Evolutionary conservation across 2,113 vertebrate genomes (phyloP).

Genomic region (Megaleporinus macrocephalus): DNA sequence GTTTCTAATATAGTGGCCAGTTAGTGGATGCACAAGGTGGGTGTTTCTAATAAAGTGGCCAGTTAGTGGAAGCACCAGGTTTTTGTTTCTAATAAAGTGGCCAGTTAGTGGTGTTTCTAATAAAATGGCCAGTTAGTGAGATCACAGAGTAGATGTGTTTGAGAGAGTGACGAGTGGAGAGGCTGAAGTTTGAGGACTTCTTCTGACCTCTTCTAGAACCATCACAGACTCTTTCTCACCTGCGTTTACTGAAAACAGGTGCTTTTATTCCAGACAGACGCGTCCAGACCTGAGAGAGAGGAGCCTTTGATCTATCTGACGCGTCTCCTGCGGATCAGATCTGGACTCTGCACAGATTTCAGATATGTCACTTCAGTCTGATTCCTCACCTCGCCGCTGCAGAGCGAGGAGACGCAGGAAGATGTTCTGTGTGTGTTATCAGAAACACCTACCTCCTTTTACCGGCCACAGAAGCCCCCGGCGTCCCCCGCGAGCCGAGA

Average conservation of each 20-base stretch:
- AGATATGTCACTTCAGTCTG: slow-evolving; percentile 38
- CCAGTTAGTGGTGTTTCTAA: too few species aligned
- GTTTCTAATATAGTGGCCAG: too few species aligned
- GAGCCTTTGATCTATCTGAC: slow-evolving; percentile 23
- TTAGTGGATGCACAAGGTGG: too few species aligned
- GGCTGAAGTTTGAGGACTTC: not conserved
- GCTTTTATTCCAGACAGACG: slow-evolving; percentile 36
- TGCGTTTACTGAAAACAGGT: slow-evolving; percentile 47
- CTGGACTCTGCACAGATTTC: slow-evolving; percentile 24
- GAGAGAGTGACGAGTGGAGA: not conserved
- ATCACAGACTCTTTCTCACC: slow-evolving; percentile 39
- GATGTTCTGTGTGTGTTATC: not conserved
- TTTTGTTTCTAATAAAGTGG: too few species aligned
- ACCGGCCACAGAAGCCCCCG: not conserved
- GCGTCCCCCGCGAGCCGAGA: not conserved
- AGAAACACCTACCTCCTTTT: too few species aligned
- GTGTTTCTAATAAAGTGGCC: too few species aligned
- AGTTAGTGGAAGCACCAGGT: too few species aligned
- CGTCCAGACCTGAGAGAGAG: slow-evolving; percentile 25
- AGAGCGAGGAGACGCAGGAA: not conserved
- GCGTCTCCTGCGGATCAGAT: slow-evolving; percentile 30
- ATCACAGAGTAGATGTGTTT: too few species aligned
- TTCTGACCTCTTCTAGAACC: slow-evolving; percentile 27
- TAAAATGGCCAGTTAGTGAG: too few species aligned
- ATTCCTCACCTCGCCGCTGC: not conserved